Percentiles rank a stretch among this genome's conserved stretches.
Conservation (phyloP, 2,888 invertebrate genomes). For the Yponomeuta sedellus region DNA sequence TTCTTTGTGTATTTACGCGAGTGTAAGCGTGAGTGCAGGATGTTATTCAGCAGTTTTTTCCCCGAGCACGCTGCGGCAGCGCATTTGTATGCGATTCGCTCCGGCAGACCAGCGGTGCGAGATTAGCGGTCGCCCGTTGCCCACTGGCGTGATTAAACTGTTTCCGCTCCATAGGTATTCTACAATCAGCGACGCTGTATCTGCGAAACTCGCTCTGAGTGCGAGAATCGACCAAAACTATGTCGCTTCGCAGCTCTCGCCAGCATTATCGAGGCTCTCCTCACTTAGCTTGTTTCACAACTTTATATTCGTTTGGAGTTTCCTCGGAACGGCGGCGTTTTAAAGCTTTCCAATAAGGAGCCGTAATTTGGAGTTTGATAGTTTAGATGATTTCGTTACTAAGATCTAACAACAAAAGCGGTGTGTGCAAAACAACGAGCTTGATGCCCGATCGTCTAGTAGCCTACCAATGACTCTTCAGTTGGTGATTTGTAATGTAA, state of each 20-base stretch:
- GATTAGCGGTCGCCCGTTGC: slow-evolving; percentile 57
- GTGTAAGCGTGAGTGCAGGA: slow-evolving; percentile 45
- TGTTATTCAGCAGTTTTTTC: slow-evolving; percentile 69
- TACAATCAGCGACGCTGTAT: slow-evolving; percentile 17
- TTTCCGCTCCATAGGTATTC: slow-evolving; percentile 50
- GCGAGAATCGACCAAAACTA: no score
- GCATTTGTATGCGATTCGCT: slow-evolving; percentile 71
- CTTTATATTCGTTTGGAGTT: background rate
- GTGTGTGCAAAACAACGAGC: no score
- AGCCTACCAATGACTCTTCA: no score
- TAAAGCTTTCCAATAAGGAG: background rate
- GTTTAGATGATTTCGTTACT: background rate
- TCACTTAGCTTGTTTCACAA: background rate
- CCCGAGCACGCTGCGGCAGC: slow-evolving; percentile 31
- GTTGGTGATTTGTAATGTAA: no score
- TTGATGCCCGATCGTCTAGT: no score
- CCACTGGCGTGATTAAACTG: slow-evolving; percentile 61
- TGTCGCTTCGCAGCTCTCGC: no score
- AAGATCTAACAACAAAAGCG: no score
- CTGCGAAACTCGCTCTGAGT: background rate
- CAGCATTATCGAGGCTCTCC: no score
- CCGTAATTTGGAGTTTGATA: background rate
- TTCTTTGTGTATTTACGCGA: slow-evolving; percentile 32
- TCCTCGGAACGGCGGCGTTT: background rate
- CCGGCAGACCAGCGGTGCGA: slow-evolving; percentile 53